phyloP scores from a whole-genome alignment of 2,888 invertebrate genomes.

The Carpatolechia fugitivella region DNA sequence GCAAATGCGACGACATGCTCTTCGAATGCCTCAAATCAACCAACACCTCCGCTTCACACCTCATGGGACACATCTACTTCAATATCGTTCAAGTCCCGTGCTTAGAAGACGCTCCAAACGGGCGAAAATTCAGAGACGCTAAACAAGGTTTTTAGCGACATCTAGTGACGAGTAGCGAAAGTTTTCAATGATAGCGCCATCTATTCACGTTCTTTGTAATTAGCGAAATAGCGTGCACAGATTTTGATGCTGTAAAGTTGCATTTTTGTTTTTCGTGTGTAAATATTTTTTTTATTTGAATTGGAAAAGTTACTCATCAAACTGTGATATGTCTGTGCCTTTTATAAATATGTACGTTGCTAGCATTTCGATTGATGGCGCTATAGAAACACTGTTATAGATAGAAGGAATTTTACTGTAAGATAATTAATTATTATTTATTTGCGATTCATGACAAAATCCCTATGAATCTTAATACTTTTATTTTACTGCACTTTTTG shows the following conservation, averaged over 20 bases:
- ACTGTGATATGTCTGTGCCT: conserved; percentile 78
- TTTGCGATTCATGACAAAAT: conserved; percentile 26
- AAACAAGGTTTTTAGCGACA: conserved; percentile 71
- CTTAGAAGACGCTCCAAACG: conserved; percentile 77
- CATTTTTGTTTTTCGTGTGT: background rate
- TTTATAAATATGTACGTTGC: conserved; percentile 42
- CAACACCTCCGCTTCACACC: conserved; percentile 84
- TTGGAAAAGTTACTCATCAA: conserved; percentile 60
- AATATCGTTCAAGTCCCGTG: conserved; percentile 89
- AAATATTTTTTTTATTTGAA: conserved; percentile 28
- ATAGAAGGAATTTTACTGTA: conserved; percentile 21
- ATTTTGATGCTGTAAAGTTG: conserved; percentile 17
- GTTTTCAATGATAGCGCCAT: conserved; percentile 66
- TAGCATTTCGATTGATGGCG: conserved; percentile 52
- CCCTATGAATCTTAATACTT: conserved; percentile 4
- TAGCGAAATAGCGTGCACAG: conserved; percentile 50
- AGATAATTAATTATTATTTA: conserved; percentile 53
- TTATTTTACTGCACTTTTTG: conserved; percentile 15
- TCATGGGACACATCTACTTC: conserved; percentile 92
- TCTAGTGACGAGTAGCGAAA: conserved; percentile 44
- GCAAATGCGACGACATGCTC: conserved; percentile 90
- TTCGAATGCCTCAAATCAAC: conserved; percentile 89
- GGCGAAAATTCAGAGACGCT: conserved; percentile 70
- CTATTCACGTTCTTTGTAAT: conserved; percentile 31
- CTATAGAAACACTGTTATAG: conserved; percentile 42